Evolutionary conservation across 2,888 invertebrate species (phyloP).

Genomic region (Eurois occulta): DNA sequence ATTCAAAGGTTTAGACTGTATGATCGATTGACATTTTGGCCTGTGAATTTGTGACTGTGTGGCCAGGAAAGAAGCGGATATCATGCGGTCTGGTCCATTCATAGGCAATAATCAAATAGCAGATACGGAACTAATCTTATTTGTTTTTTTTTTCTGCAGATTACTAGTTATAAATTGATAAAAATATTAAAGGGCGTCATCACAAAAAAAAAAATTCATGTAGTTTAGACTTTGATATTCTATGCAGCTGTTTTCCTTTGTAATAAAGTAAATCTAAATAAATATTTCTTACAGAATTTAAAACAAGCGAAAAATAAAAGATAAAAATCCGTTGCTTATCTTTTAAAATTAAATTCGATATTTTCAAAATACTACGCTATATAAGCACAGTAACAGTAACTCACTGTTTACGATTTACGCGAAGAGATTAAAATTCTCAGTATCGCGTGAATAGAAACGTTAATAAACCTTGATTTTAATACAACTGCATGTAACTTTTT

Average conservation of each 20-base stretch:
- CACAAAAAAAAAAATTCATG: neutral
- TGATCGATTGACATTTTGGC: constrained; percentile 76
- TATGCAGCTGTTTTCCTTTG: neutral
- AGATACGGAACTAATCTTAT: neutral
- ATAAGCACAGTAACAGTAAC: neutral
- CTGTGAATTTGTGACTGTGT: constrained; percentile 52
- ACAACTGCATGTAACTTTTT: constrained; percentile 16
- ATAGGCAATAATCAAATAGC: neutral
- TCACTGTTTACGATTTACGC: neutral
- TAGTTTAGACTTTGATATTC: neutral
- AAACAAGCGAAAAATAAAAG: neutral
- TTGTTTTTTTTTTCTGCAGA: neutral
- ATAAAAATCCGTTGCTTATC: neutral
- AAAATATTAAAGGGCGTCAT: neutral
- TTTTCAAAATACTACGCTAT: neutral
- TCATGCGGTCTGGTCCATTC: neutral
- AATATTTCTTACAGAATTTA: neutral
- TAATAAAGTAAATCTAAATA: too few species aligned
- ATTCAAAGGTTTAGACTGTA: constrained; percentile 76
- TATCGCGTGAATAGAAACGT: constrained; percentile 8
- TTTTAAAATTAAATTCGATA: neutral
- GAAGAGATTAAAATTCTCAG: constrained; percentile 15
- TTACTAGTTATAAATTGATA: neutral
- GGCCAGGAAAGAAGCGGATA: constrained; percentile 36
- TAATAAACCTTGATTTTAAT: constrained; percentile 11